These are phyloP conservation scores for Cactoblastis cactorum DNA, from an alignment of 2,888 invertebrate genomes.

Conservation along the genomic window DNA sequence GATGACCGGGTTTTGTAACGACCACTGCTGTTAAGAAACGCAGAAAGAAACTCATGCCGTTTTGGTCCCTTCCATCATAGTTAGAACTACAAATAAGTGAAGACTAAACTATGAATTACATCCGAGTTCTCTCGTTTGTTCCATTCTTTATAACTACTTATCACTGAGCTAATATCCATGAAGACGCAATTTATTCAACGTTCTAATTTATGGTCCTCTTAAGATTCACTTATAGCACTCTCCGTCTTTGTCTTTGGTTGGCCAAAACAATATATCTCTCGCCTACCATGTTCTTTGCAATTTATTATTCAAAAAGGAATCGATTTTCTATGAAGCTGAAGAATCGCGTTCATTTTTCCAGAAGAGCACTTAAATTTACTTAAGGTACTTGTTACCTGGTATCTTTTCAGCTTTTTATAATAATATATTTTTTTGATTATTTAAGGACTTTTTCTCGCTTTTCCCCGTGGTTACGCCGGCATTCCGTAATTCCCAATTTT, in stretches of 20 bases:
- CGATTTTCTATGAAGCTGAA: constrained; percentile 1
- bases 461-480: no score
- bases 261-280: constrained; percentile 9
- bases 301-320: constrained; percentile 6
- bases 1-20: no score
- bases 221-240: constrained; percentile 10
- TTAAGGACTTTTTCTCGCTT: no score
- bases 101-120: background rate
- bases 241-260: constrained; percentile 9
- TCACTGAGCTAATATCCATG: constrained; percentile 4
- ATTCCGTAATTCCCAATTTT: no score
- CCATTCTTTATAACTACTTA: background rate
- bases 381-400: background rate
- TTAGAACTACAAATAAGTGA: no score
- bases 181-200: constrained; percentile 5
- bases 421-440: background rate
- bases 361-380: background rate
- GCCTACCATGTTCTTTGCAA: background rate
- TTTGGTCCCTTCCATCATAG: no score
- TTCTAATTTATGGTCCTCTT: constrained; percentile 10
- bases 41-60: no score
- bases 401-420: background rate
- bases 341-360: background rate
- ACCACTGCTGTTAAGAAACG: no score
- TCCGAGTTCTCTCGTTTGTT: background rate